Percentiles rank a stretch among this genome's conserved stretches.
Evolutionary conservation across 1,140 invertebrate genomes (phyloP).

Genomic region (Trypoxylus dichotomus): DNA sequence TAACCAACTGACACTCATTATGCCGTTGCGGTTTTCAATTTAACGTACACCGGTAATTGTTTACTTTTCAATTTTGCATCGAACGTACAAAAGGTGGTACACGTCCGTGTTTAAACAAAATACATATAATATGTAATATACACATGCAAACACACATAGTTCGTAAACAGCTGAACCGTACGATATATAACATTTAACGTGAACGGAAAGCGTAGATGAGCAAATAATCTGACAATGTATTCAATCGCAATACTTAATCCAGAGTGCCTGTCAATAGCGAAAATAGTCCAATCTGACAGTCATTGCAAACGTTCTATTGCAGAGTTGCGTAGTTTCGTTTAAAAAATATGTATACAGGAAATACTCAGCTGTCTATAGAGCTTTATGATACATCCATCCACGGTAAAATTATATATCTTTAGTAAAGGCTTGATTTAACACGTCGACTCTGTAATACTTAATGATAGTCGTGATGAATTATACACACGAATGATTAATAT

Average conservation of each 20-base stretch:
- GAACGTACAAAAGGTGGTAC: neutral
- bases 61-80: neutral
- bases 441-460: neutral
- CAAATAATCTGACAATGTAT: neutral
- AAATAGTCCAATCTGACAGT: conserved; percentile 1
- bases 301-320: neutral
- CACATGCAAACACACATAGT: neutral
- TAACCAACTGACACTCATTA: neutral
- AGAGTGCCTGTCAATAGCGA: neutral
- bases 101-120: neutral
- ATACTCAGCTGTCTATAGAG: neutral
- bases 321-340: neutral
- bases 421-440: neutral
- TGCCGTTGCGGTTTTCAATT: neutral
- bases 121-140: neutral
- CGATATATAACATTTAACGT: neutral
- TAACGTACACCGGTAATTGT: neutral
- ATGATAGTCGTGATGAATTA: neutral
- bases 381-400: neutral
- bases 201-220: neutral
- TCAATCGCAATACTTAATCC: neutral
- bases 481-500: neutral
- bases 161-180: neutral
- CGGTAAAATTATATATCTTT: neutral
- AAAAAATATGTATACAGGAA: neutral